These are phyloP conservation scores for Sitobion miscanthi DNA, from an alignment of 1,140 invertebrate genomes.

Conservation along the genomic window DNA sequence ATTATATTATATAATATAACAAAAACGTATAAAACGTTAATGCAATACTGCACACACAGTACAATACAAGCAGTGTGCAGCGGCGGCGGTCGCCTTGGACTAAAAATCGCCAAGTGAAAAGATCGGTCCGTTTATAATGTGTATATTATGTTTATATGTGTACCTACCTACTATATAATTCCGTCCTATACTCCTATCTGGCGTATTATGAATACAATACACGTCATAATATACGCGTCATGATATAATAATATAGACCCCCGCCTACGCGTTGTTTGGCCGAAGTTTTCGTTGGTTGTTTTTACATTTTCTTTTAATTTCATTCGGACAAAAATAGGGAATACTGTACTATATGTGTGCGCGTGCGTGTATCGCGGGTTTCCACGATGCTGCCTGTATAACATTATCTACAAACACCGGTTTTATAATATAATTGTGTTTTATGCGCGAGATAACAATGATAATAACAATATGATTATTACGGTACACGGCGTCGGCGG, in stretches of 20 bases:
- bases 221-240: background rate
- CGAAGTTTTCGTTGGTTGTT: background rate
- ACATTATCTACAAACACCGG: background rate
- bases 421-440: slow-evolving; percentile 5
- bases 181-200: background rate
- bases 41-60: background rate
- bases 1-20: background rate
- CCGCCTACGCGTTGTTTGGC: background rate
- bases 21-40: background rate
- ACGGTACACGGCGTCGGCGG: slow-evolving; percentile 32
- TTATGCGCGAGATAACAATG: slow-evolving; percentile 34
- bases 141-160: background rate
- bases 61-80: background rate
- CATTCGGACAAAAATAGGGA: background rate
- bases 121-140: background rate
- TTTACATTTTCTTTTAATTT: background rate
- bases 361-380: background rate
- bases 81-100: slow-evolving; percentile 33
- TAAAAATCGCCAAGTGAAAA: slow-evolving; percentile 15
- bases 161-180: background rate
- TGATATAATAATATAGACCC: background rate
- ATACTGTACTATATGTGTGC: too few relatives aligned
- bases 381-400: background rate
- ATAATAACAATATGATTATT: slow-evolving; percentile 15
- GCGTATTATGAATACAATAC: background rate